Evolutionary conservation across 92 coral and sea anemone genomes (phyloP), one percentile per base, ranked within the genome.

Genomic region (Porites evermanni): DNA sequence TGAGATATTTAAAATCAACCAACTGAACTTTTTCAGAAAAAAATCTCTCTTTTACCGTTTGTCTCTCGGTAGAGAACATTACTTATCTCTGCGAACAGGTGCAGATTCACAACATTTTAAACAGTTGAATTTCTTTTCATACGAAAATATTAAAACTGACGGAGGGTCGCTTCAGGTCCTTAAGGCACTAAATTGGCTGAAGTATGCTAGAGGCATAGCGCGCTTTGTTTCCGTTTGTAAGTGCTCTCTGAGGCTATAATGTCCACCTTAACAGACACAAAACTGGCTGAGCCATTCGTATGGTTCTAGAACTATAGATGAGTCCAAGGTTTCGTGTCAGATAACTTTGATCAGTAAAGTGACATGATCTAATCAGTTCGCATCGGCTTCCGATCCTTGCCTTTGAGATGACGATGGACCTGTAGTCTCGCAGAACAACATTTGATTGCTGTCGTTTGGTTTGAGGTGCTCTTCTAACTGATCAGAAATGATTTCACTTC

Each of bases 311-410:
- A 81, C 56, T 56, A 19, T 58, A 81, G 70, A 71, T 38, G 47
- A 38, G 47, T 12, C 38, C 13, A 81, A 81, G 86, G 71, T 81
- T 81, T 81, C 86, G 59, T 81, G 86, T 70, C 78, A 38, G 86
- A 81, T 81, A 81, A 81, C 78, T 3, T 38, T 4, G 47, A 38
- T 71, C 53, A 70, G 44, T 81, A 72, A 81, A 78, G 47, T 38
- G 47, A 81, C 18, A 13, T 16, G 75, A 53, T 80, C 84, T 44
- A 19, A 9, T 17, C 38, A 1, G 38, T 64, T 21, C 12, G 68
- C 67, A 58, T 69, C 78, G 47, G 60, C 59, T 81, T 81, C 44
- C 86, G 78, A 81, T 81, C 78, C n/a, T 70, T 67, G 11, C 69
- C 54, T 18, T 56, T 68, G 23, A n/a, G 56, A 16, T 38, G 18